Conservation (phyloP, 2,113 vertebrate genomes). For the Sminthopsis crassicaudata region DNA sequence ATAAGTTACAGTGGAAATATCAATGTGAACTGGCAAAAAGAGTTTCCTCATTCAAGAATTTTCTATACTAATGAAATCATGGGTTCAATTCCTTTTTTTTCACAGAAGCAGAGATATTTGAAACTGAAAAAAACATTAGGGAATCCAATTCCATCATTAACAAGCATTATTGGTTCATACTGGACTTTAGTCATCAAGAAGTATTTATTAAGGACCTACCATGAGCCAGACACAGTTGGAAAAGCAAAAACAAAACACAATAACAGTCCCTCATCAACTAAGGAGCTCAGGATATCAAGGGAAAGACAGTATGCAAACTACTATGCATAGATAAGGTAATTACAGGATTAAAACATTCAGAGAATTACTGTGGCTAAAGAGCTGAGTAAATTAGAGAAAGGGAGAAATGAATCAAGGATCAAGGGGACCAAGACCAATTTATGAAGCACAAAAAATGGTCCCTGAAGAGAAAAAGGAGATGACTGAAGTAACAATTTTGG, state of each 20-base stretch:
- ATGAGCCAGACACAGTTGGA: not conserved
- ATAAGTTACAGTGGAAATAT: not conserved
- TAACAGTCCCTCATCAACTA: not conserved
- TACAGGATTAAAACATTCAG: not conserved
- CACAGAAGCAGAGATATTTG: not conserved
- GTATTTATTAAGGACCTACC: not conserved
- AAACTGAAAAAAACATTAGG: not conserved
- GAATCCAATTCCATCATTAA: not conserved
- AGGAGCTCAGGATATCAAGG: not conserved
- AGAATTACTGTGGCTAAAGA: not conserved
- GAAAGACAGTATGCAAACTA: not conserved
- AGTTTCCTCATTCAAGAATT: not conserved
- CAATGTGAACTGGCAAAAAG: not conserved
- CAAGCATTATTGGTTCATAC: not conserved
- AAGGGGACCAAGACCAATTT: not conserved
- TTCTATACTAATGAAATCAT: not conserved
- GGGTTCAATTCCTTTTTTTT: not conserved
- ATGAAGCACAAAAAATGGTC: not conserved
- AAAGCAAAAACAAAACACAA: not conserved
- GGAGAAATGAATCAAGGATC: not conserved
- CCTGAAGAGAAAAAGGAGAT: not conserved
- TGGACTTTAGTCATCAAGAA: not conserved
- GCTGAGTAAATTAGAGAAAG: not conserved
- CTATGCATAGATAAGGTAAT: not conserved
- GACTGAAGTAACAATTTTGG: not conserved